Evolutionary conservation across 2,797 vertebrate species (phyloP).

Genomic region (Crypturellus tataupa): DNA sequence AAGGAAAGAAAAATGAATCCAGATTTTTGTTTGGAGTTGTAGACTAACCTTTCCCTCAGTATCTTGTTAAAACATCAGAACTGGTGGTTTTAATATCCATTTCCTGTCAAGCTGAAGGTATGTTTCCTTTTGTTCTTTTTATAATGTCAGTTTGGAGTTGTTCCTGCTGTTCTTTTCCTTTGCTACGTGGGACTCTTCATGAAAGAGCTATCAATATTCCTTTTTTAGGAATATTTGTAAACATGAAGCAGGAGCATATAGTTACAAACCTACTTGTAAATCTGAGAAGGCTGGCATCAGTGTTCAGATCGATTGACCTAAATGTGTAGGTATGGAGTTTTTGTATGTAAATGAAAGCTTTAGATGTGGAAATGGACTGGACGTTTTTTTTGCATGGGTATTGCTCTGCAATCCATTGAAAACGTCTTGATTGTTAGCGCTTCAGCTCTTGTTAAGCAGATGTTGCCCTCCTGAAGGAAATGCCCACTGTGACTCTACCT

Average conservation of each 20-base stretch:
- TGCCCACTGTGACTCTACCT: not conserved
- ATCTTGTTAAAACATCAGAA: not conserved
- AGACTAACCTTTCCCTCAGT: not conserved
- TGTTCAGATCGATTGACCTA: constrained; percentile 43
- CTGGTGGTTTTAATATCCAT: not conserved
- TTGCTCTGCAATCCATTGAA: not conserved
- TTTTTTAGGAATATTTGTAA: not conserved
- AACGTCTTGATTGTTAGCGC: not conserved
- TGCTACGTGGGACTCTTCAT: not conserved
- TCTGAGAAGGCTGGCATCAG: not conserved
- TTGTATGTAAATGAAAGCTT: not conserved
- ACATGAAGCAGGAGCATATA: not conserved
- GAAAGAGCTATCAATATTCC: not conserved
- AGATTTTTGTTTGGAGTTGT: not conserved
- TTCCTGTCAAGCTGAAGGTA: not conserved
- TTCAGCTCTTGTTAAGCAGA: not conserved
- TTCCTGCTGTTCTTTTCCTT: not conserved
- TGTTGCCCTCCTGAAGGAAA: not conserved
- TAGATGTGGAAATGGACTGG: not conserved
- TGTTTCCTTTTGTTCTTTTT: not conserved
- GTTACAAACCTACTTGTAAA: not conserved
- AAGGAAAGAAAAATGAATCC: not conserved
- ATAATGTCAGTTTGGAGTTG: not conserved
- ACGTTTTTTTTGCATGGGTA: not conserved
- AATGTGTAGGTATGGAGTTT: not conserved